Conservation (phyloP, 2,113 vertebrate genomes). For the Boleophthalmus pectinirostris region DNA sequence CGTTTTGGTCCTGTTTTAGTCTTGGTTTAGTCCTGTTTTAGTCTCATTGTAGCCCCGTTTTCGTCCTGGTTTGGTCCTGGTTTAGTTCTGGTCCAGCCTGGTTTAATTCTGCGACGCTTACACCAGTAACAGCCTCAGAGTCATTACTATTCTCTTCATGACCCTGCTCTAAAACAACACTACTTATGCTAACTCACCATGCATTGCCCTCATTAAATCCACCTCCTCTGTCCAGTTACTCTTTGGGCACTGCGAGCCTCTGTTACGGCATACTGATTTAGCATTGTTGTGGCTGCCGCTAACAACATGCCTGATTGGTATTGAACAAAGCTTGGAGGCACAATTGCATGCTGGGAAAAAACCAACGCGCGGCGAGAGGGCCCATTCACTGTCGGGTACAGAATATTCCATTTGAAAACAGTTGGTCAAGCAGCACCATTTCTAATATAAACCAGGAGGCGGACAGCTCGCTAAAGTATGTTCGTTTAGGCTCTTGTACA, state of each 20-base stretch:
- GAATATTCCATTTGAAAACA: constrained; percentile 30
- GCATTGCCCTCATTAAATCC: neutral
- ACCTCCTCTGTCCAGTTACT: constrained; percentile 1
- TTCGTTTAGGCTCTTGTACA: neutral
- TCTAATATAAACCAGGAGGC: constrained; percentile 14
- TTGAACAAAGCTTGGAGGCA: constrained; percentile 33
- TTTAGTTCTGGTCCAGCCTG: no score
- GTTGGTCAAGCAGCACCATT: constrained; percentile 20
- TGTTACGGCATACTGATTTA: constrained; percentile 38
- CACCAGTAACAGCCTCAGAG: neutral
- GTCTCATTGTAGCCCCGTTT: no score
- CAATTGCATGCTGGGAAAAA: constrained; percentile 28
- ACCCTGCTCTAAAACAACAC: neutral
- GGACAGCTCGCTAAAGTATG: neutral
- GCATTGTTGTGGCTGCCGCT: constrained; percentile 32
- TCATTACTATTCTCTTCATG: neutral
- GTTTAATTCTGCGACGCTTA: neutral
- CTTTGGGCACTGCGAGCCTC: neutral
- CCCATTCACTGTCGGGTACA: constrained; percentile 10
- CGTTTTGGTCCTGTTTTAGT: no score
- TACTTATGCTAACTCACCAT: neutral
- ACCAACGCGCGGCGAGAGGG: constrained; percentile 10
- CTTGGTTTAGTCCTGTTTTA: no score
- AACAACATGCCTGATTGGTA: constrained; percentile 39
- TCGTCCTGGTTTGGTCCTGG: no score